phyloP scores from a whole-genome alignment of 2,113 vertebrate species.

The Chlamydotis undulata region DNA sequence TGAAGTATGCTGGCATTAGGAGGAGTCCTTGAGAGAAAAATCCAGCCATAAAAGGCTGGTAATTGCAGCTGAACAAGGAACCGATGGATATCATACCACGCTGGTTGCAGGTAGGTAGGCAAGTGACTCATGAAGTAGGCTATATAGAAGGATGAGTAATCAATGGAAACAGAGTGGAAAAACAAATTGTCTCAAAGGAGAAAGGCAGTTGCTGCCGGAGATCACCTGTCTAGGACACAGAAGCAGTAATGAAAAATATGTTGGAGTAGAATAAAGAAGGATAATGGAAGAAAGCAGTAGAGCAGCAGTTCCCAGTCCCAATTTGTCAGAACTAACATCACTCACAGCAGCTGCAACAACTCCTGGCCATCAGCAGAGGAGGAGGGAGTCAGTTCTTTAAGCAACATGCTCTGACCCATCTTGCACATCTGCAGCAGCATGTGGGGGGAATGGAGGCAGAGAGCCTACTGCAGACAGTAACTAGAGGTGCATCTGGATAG shows the following conservation, averaged over 20 bases:
- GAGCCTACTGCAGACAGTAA: not conserved
- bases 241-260: not conserved
- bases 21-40: slow-evolving; percentile 1
- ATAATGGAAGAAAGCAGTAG: not conserved
- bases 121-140: slow-evolving; percentile 28
- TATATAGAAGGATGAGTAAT: slow-evolving; percentile 34
- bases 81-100: not conserved
- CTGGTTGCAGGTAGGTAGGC: slow-evolving; percentile 7
- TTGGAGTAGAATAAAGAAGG: not conserved
- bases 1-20: not conserved
- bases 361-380: not conserved
- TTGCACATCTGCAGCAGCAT: not conserved
- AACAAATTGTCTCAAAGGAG: not conserved
- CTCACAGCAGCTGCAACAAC: not conserved
- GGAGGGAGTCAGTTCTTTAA: not conserved
- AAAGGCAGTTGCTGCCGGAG: not conserved
- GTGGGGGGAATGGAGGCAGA: not conserved
- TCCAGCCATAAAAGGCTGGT: not conserved
- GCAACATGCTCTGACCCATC: accelerated
- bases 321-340: not conserved
- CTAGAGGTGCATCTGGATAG: not conserved
- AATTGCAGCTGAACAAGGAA: not conserved
- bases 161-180: not conserved
- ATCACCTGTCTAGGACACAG: not conserved
- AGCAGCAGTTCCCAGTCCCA: not conserved